phyloP scores from a whole-genome alignment of 2,888 invertebrate species.

The Microdon myrmicae region DNA sequence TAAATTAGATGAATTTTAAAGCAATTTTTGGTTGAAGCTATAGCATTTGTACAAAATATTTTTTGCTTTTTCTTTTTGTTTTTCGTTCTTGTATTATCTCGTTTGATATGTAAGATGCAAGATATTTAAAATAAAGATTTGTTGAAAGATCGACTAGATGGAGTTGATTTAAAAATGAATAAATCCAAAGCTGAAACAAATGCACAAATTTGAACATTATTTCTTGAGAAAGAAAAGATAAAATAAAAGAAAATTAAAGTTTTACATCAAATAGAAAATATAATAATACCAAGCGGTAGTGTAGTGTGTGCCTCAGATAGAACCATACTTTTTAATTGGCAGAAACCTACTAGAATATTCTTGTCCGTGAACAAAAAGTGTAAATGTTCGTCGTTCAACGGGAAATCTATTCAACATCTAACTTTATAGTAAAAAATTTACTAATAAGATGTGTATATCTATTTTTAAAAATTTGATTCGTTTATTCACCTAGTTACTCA shows the following conservation, averaged over 20 bases:
- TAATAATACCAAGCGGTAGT: background rate
- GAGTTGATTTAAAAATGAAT: slow-evolving; percentile 5
- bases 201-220: slow-evolving; percentile 11
- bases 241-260: slow-evolving; percentile 1
- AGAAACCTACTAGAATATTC: too few relatives aligned
- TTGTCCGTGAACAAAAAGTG: too few relatives aligned
- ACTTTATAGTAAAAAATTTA: too few relatives aligned
- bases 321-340: too few relatives aligned
- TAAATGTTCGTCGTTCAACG: too few relatives aligned
- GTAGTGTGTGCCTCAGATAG: slow-evolving; percentile 21
- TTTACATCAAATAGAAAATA: too few relatives aligned
- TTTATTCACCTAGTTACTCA: too few relatives aligned
- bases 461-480: too few relatives aligned
- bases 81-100: slow-evolving; percentile 26
- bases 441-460: too few relatives aligned
- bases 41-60: slow-evolving; percentile 17
- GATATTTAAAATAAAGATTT: slow-evolving; percentile 9
- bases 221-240: background rate
- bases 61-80: slow-evolving; percentile 10
- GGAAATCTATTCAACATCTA: too few relatives aligned
- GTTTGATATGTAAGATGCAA: slow-evolving; percentile 41
- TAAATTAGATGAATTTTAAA: slow-evolving; percentile 28
- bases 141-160: slow-evolving; percentile 20
- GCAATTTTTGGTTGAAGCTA: slow-evolving; percentile 51
- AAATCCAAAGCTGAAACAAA: slow-evolving; percentile 40